Conservation (phyloP, 2,113 vertebrate genomes). For the Tyto alba region DNA sequence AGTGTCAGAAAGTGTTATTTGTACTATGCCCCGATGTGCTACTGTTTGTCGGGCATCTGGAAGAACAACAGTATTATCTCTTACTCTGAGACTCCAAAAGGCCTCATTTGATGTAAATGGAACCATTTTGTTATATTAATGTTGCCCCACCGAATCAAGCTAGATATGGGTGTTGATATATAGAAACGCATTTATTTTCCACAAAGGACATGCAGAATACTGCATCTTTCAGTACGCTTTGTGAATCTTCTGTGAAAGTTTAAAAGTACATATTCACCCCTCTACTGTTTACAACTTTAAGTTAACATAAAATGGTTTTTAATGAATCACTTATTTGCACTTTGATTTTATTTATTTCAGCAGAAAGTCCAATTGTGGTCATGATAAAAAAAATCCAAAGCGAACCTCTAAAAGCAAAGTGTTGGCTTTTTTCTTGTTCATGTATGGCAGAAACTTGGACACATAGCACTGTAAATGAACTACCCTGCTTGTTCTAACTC, state of each 20-base stretch:
- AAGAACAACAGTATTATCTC: not conserved
- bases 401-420: not conserved
- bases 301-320: not conserved
- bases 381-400: not conserved
- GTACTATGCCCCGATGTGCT: slow-evolving; percentile 15
- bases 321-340: not conserved
- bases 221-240: not conserved
- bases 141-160: slow-evolving; percentile 16
- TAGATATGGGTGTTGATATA: slow-evolving; percentile 11
- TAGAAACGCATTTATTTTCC: not conserved
- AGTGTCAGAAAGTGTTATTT: slow-evolving; percentile 26
- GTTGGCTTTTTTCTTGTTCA: not conserved
- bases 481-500: not conserved
- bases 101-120: slow-evolving; percentile 18
- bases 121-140: slow-evolving; percentile 27
- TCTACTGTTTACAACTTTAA: not conserved
- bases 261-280: not conserved
- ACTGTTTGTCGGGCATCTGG: not conserved
- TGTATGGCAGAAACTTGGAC: not conserved
- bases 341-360: not conserved
- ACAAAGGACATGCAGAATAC: not conserved
- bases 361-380: not conserved
- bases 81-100: slow-evolving; percentile 4
- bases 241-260: not conserved
- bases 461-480: not conserved